Evolutionary conservation across 1,140 invertebrate species (phyloP).

Genomic region (Hycleus phaleratus): DNA sequence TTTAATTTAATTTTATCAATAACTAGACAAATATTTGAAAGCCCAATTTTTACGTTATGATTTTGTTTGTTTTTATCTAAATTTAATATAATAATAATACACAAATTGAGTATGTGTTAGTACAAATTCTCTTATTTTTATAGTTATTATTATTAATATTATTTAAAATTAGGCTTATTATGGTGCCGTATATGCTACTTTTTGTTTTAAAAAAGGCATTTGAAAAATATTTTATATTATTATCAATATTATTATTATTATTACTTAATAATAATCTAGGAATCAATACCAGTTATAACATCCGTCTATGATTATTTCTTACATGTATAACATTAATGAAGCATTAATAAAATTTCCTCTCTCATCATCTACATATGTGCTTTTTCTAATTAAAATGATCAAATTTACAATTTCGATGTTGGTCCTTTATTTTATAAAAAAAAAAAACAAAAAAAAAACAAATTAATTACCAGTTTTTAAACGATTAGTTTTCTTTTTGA

Average conservation of each 20-base stretch:
- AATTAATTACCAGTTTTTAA: slow-evolving; percentile 1
- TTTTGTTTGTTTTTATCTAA: not conserved
- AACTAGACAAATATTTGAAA: slow-evolving; percentile 30
- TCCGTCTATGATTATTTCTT: slow-evolving; percentile 20
- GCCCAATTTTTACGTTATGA: slow-evolving; percentile 26
- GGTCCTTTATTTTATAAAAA: slow-evolving; percentile 13
- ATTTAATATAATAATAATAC: not conserved
- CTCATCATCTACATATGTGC: slow-evolving; percentile 11
- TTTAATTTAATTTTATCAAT: not conserved
- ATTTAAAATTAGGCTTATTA: not conserved
- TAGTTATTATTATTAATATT: slow-evolving; percentile 6
- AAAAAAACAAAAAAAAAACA: no score
- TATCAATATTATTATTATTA: slow-evolving; percentile 22
- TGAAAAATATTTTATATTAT: slow-evolving; percentile 31
- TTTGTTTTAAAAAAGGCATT: slow-evolving; percentile 29
- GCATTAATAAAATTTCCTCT: slow-evolving; percentile 23
- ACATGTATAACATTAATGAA: slow-evolving; percentile 25
- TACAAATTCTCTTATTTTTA: slow-evolving; percentile 20
- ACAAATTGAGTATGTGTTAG: slow-evolving; percentile 18
- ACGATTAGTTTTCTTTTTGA: not conserved
- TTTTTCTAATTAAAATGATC: slow-evolving; percentile 19
- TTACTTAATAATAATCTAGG: slow-evolving; percentile 20
- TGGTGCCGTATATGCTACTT: slow-evolving; percentile 14
- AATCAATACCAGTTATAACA: slow-evolving; percentile 30
- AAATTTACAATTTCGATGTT: slow-evolving; percentile 15